A percentile compares a stretch with the other conserved stretches of the same genome.
Conservation (phyloP, 1,140 invertebrate species). For the Tenebrio molitor region DNA sequence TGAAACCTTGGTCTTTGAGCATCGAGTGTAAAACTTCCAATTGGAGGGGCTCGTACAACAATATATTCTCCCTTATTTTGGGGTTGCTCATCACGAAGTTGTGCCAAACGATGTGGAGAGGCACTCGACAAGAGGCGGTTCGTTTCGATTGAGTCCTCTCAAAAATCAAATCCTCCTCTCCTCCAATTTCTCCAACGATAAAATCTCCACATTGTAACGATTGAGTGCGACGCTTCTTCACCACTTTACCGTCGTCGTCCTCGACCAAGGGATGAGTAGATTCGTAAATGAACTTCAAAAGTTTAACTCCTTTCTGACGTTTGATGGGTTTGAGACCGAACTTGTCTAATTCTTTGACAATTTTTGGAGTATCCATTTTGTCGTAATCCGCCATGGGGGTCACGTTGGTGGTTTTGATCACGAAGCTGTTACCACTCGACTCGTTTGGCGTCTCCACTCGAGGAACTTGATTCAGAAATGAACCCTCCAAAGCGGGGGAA, state of each 20-base stretch:
- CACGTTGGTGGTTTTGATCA: conserved; percentile 69
- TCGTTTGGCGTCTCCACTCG: conserved; percentile 32
- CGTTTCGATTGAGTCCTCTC: conserved; percentile 61
- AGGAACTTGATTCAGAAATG: no score
- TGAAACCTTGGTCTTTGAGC: conserved; percentile 67
- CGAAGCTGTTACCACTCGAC: conserved; percentile 43
- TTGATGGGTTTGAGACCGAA: conserved; percentile 73
- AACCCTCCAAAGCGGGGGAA: conserved; percentile 45
- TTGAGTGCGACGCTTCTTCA: conserved; percentile 42
- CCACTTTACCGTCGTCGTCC: conserved; percentile 41
- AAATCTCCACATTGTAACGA: conserved; percentile 43
- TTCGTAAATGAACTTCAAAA: conserved; percentile 65
- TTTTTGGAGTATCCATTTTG: conserved; percentile 68
- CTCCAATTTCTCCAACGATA: conserved; percentile 62
- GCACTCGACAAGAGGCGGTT: conserved; percentile 66
- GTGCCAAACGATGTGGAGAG: conserved; percentile 71
- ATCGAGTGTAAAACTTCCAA: conserved; percentile 70
- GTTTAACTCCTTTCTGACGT: conserved; percentile 63
- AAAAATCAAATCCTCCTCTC: conserved; percentile 63
- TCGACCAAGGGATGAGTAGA: conserved; percentile 60
- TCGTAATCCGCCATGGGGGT: conserved; percentile 71
- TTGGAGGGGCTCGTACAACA: conserved; percentile 71
- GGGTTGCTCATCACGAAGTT: conserved; percentile 69
- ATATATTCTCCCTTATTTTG: conserved; percentile 68
- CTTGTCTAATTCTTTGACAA: conserved; percentile 69